These are phyloP conservation scores for Metalampra italica DNA, from an alignment of 2,888 invertebrate species.

Conservation along the genomic window DNA sequence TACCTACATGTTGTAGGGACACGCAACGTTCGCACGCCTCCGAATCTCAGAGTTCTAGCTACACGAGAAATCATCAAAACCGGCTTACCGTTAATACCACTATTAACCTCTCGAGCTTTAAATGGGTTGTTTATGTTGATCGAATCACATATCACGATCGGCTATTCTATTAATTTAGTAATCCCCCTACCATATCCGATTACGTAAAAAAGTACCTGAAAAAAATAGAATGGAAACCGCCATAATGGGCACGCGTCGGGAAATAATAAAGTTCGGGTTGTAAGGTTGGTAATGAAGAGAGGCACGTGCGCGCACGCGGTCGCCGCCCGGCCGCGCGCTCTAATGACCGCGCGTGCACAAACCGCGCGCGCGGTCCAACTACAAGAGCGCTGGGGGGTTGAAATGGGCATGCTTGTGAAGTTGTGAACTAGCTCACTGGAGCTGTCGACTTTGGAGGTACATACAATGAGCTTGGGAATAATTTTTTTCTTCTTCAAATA, in stretches of 20 bases:
- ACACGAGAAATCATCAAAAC: conserved; percentile 5
- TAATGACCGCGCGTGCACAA: conserved; percentile 35
- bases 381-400: too few relatives aligned
- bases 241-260: conserved; percentile 64
- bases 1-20: too few relatives aligned
- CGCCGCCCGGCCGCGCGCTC: conserved; percentile 19
- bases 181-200: conserved; percentile 59
- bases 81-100: conserved; percentile 31
- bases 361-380: conserved; percentile 23
- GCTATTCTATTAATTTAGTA: conserved; percentile 33
- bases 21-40: too few relatives aligned
- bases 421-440: too few relatives aligned
- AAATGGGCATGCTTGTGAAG: too few relatives aligned
- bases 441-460: too few relatives aligned
- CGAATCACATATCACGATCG: conserved; percentile 60
- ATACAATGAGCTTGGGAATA: too few relatives aligned
- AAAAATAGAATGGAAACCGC: conserved; percentile 51
- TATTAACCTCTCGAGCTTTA: conserved; percentile 52
- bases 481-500: too few relatives aligned
- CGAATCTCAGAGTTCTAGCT: background rate
- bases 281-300: conserved; percentile 52
- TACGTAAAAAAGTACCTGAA: conserved; percentile 43
- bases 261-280: conserved; percentile 56
- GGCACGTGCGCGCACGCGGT: conserved; percentile 46
- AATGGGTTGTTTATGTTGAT: conserved; percentile 66